Conservation (phyloP, 1,140 invertebrate species). For the Drosophila chauvacae region DNA sequence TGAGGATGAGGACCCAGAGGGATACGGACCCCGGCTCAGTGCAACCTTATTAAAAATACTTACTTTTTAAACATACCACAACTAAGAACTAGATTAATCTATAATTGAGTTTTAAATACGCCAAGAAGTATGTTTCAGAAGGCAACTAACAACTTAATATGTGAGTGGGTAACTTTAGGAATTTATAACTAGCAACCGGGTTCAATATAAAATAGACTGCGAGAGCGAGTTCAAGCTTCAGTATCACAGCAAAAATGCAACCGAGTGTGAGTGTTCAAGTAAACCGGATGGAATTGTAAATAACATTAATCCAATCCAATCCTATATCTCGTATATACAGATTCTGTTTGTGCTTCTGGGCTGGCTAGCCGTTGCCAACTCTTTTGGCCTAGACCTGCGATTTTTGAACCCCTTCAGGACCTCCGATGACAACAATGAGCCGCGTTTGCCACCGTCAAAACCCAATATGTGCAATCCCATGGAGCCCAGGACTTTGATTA, state of each 20-base stretch:
- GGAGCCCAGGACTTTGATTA: neutral
- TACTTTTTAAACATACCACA: neutral
- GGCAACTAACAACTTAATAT: neutral
- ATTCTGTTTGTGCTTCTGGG: conserved; percentile 13
- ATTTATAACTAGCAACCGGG: conserved; percentile 15
- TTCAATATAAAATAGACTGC: conserved; percentile 16
- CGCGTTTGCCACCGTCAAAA: neutral
- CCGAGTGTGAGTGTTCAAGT: conserved; percentile 17
- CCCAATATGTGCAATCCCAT: neutral
- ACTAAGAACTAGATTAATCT: neutral
- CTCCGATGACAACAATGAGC: neutral
- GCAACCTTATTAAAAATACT: conserved; percentile 4
- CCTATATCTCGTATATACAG: neutral
- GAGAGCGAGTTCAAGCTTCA: conserved; percentile 2
- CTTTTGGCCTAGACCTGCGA: neutral
- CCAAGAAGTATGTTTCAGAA: conserved; percentile 9
- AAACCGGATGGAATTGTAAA: conserved; percentile 1
- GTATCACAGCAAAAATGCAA: conserved; percentile 33
- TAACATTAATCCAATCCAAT: neutral
- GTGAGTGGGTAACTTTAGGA: conserved; percentile 9
- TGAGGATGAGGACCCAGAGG: neutral
- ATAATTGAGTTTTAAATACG: neutral
- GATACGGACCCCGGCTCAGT: neutral
- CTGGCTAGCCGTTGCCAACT: neutral
- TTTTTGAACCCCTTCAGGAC: neutral